Evolutionary conservation across 2,797 vertebrate genomes (phyloP).

Genomic region (Poeciliopsis paucimaculata): DNA sequence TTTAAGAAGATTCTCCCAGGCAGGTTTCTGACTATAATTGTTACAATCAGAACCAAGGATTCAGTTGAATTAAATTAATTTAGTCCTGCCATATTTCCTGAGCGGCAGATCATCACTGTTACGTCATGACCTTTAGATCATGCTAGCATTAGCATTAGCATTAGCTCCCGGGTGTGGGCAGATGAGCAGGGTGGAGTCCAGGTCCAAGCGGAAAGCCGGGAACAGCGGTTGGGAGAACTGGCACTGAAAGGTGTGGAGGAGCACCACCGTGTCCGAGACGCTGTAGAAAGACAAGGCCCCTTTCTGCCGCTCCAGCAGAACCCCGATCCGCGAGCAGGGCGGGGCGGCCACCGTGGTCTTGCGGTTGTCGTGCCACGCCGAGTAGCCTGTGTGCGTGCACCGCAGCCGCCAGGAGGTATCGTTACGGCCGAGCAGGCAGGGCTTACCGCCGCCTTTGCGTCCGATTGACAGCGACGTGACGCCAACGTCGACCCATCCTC

Average conservation of each 20-base stretch:
- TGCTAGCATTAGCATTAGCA: slow-evolving; percentile 23
- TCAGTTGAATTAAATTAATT: not conserved
- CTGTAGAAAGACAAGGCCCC: slow-evolving; percentile 79
- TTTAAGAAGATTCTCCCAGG: too few species aligned
- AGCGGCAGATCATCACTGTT: not conserved
- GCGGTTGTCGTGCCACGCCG: slow-evolving; percentile 80
- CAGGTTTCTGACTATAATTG: not conserved
- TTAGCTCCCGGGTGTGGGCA: slow-evolving; percentile 51
- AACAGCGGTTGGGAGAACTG: slow-evolving; percentile 78
- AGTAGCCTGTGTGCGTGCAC: slow-evolving; percentile 75
- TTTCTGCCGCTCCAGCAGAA: slow-evolving; percentile 77
- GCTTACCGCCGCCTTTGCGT: slow-evolving; percentile 75
- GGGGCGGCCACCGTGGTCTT: slow-evolving; percentile 75
- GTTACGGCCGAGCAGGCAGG: slow-evolving; percentile 78
- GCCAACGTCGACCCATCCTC: slow-evolving; percentile 74
- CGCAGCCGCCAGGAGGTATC: slow-evolving; percentile 79
- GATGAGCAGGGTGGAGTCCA: slow-evolving; percentile 77
- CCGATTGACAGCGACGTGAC: slow-evolving; percentile 72
- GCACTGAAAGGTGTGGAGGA: slow-evolving; percentile 78
- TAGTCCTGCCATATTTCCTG: not conserved
- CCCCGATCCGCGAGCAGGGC: slow-evolving; percentile 73
- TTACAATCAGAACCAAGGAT: not conserved
- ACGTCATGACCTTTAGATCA: not conserved
- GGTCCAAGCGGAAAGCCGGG: slow-evolving; percentile 79
- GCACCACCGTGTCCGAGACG: slow-evolving; percentile 67